These are phyloP conservation scores for Porites evermanni DNA, from an alignment of 92 coral and sea anemone genomes.

Conservation along the genomic window DNA sequence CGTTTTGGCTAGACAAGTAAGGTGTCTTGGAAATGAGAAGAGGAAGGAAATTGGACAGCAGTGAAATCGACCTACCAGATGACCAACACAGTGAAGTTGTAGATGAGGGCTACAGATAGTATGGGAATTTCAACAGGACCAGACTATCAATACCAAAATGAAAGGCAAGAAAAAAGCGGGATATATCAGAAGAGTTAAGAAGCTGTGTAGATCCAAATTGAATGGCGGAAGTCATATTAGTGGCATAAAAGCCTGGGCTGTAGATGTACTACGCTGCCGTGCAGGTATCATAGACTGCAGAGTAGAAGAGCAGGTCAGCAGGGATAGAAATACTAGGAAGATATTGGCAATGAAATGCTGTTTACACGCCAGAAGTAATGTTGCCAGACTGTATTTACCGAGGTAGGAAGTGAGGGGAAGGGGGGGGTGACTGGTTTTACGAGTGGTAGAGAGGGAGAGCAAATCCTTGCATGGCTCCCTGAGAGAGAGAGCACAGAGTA, in stretches of 20 bases:
- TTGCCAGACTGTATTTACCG: constrained; percentile 38
- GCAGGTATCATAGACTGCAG: background rate
- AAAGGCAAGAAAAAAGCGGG: too few species aligned
- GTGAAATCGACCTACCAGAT: constrained; percentile 30
- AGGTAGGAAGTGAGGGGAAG: constrained; percentile 9
- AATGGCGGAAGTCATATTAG: constrained; percentile 18
- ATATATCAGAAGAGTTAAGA: too few species aligned
- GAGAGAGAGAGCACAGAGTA: constrained; percentile 31
- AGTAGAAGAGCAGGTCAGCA: constrained; percentile 21
- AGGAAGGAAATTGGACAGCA: background rate
- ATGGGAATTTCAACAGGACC: too few species aligned
- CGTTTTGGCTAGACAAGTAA: constrained; percentile 38
- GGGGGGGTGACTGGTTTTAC: constrained; percentile 13
- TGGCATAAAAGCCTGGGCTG: constrained; percentile 22
- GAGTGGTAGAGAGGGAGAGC: constrained; percentile 22
- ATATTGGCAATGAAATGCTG: constrained; percentile 5
- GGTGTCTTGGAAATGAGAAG: constrained; percentile 1
- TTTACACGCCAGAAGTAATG: constrained; percentile 29
- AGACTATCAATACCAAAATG: too few species aligned
- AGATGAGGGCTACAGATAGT: too few species aligned
- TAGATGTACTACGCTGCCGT: constrained; percentile 40
- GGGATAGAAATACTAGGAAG: constrained; percentile 5
- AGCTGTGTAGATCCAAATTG: constrained; percentile 32
- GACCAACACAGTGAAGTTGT: background rate
- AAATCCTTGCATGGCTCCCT: constrained; percentile 18